phyloP scores from a whole-genome alignment of 1,140 invertebrate species.

The Teleogryllus occipitalis region DNA sequence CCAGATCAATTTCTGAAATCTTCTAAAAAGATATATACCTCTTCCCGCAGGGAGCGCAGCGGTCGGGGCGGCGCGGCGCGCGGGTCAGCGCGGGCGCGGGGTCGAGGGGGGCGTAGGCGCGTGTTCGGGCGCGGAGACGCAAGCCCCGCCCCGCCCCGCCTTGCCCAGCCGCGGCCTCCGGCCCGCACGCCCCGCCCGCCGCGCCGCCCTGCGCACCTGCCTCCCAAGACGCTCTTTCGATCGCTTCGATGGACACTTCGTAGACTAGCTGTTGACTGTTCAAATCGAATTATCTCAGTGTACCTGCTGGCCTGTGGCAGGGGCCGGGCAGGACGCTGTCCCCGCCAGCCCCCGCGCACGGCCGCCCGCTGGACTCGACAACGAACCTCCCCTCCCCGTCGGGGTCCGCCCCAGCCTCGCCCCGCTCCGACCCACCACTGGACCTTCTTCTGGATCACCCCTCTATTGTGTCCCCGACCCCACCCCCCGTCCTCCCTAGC shows the following conservation, averaged over 20 bases:
- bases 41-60: neutral
- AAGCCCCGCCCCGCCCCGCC: no score
- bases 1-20: neutral
- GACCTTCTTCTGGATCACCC: no score
- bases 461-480: no score
- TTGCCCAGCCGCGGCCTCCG: no score
- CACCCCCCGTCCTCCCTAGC: no score
- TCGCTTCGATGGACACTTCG: neutral
- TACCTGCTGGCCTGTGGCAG: neutral
- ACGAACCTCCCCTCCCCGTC: neutral
- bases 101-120: neutral
- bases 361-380: constrained; percentile 1
- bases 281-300: neutral
- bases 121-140: no score
- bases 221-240: neutral
- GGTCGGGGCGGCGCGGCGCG: no score
- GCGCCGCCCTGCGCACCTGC: neutral
- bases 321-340: neutral
- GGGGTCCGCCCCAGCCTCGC: no score
- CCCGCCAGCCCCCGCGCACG: neutral
- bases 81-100: no score
- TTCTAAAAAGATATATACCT: neutral
- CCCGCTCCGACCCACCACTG: no score
- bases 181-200: no score
- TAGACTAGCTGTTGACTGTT: neutral